Percentiles rank a stretch among this genome's conserved stretches.
Evolutionary conservation across 1,140 invertebrate genomes (phyloP).

Genomic region (Arctopsyche grandis): DNA sequence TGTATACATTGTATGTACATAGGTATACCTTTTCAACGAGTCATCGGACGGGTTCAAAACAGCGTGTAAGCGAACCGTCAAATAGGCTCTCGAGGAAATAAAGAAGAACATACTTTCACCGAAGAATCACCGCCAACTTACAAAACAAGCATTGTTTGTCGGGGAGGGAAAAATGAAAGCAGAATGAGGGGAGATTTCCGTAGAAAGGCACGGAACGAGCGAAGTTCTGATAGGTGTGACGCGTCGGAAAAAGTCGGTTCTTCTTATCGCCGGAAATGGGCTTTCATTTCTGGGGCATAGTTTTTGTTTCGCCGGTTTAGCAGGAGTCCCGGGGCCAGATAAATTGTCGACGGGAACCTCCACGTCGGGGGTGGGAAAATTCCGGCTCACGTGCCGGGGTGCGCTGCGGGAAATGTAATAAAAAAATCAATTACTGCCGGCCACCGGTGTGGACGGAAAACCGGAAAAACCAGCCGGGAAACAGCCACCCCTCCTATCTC

Average conservation of each 20-base stretch:
- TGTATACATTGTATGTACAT: too few relatives aligned
- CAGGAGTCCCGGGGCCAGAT: not conserved
- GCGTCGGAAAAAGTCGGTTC: conserved; percentile 17
- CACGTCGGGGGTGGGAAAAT: not conserved
- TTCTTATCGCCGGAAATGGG: conserved; percentile 27
- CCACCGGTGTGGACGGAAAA: not conserved
- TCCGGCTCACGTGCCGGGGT: conserved; percentile 26
- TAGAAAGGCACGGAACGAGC: too few relatives aligned
- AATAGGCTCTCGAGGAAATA: too few relatives aligned
- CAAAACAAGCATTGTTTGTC: conserved; percentile 19
- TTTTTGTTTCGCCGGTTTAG: conserved; percentile 14
- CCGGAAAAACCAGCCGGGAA: conserved; percentile 13
- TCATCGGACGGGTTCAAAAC: too few relatives aligned
- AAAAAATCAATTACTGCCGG: conserved; percentile 38
- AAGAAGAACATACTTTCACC: too few relatives aligned
- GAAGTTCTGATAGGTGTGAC: not conserved
- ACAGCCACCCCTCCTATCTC: not conserved
- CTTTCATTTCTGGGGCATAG: conserved; percentile 5
- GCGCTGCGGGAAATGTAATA: conserved; percentile 35
- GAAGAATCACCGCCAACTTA: not conserved
- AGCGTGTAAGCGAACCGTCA: not conserved
- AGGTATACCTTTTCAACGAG: too few relatives aligned
- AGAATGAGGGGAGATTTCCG: too few relatives aligned
- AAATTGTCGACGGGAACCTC: conserved; percentile 28
- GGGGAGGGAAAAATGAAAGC: not conserved